phyloP scores from a whole-genome alignment of 1,140 invertebrate species.

The Antheraea mylitta region DNA sequence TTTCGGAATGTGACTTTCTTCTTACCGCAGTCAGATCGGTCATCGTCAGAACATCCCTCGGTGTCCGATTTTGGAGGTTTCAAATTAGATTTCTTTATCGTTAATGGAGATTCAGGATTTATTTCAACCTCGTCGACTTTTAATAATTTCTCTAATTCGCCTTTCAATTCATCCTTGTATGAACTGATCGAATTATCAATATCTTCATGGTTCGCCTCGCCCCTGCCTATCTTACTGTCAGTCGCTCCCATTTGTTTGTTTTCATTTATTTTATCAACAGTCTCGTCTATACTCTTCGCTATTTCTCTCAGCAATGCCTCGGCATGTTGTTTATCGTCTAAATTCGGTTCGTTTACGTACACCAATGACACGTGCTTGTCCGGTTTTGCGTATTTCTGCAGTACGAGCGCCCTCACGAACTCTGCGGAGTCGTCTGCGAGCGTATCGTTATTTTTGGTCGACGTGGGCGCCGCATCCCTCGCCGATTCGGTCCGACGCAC shows the following conservation, averaged over 20 bases:
- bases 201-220: slow-evolving; percentile 43
- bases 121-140: slow-evolving; percentile 30
- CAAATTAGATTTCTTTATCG: slow-evolving; percentile 62
- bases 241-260: slow-evolving; percentile 55
- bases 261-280: slow-evolving; percentile 54
- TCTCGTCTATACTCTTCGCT: slow-evolving; percentile 61
- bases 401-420: slow-evolving; percentile 60
- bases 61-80: slow-evolving; percentile 65
- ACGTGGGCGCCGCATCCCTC: slow-evolving; percentile 39
- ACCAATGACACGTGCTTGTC: slow-evolving; percentile 65
- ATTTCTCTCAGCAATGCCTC: slow-evolving; percentile 64
- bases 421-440: slow-evolving; percentile 45
- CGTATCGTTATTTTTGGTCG: slow-evolving; percentile 54
- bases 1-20: slow-evolving; percentile 67
- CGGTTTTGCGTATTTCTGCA: slow-evolving; percentile 62
- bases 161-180: slow-evolving; percentile 56
- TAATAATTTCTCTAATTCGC: slow-evolving; percentile 55
- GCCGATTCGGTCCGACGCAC: slow-evolving; percentile 42
- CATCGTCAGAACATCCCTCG: slow-evolving; percentile 64
- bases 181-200: slow-evolving; percentile 38
- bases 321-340: slow-evolving; percentile 58
- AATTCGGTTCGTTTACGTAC: slow-evolving; percentile 52
- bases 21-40: slow-evolving; percentile 63
- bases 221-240: slow-evolving; percentile 42
- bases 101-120: slow-evolving; percentile 39